A percentile compares a stretch with the other conserved stretches of the same genome.
phyloP scores from a whole-genome alignment of 53 echinoderm and acorn worm species.

The Patiria pectinifera region DNA sequence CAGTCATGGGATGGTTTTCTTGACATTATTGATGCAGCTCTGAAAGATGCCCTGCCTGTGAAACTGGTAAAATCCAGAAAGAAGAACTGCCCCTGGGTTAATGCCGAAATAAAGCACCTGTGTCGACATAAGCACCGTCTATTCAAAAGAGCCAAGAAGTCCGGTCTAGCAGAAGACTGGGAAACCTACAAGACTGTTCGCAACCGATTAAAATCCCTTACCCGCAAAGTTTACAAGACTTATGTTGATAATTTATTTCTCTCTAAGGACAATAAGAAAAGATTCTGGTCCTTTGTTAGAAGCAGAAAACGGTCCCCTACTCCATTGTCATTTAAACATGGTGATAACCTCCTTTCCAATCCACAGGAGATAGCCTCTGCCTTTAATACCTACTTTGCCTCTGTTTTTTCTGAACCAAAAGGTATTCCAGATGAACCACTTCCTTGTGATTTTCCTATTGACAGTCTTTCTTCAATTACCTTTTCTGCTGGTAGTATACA shows the following conservation, averaged over 20 bases:
- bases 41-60: constrained; percentile 19
- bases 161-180: too few relatives aligned
- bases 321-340: too few relatives aligned
- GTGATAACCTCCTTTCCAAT: too few relatives aligned
- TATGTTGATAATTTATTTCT: too few relatives aligned
- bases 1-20: constrained; percentile 28
- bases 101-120: constrained; percentile 23
- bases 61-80: constrained; percentile 9
- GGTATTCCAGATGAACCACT: too few relatives aligned
- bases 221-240: too few relatives aligned
- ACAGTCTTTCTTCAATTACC: background rate
- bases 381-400: too few relatives aligned
- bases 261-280: too few relatives aligned
- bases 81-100: constrained; percentile 33
- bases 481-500: constrained; percentile 23
- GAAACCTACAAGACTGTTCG: constrained; percentile 12
- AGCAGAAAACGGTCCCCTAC: too few relatives aligned
- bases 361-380: too few relatives aligned
- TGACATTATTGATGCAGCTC: constrained; percentile 34
- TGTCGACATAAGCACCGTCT: constrained; percentile 9
- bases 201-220: too few relatives aligned
- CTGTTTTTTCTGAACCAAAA: constrained; percentile 25
- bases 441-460: constrained; percentile 23
- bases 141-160: constrained; percentile 21
- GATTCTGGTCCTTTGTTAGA: too few relatives aligned